A percentile compares a stretch with the other conserved stretches of the same genome.
Evolutionary conservation across 2,113 vertebrate genomes (phyloP).

Genomic region (Plectropomus leopardus): DNA sequence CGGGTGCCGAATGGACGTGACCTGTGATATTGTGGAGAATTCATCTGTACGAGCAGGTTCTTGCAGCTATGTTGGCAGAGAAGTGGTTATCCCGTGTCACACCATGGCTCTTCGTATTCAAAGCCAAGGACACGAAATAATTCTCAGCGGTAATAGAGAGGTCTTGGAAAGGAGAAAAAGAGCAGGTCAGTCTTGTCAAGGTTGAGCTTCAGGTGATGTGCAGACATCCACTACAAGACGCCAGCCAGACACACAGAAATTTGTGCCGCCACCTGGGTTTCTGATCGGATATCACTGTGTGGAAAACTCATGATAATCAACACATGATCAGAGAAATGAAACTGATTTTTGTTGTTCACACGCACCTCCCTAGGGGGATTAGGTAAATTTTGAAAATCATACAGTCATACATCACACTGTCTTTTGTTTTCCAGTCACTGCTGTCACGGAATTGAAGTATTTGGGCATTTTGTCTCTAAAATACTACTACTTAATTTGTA

Average conservation of each 20-base stretch:
- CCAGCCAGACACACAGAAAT: not conserved
- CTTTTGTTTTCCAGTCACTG: slow-evolving; percentile 13
- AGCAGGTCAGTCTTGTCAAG: not conserved
- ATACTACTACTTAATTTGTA: not conserved
- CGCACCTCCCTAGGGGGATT: slow-evolving; percentile 16
- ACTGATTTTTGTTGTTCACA: slow-evolving; percentile 15
- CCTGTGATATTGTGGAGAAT: not conserved
- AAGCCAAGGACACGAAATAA: not conserved
- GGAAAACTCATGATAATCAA: slow-evolving; percentile 25
- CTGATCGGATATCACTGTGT: not conserved
- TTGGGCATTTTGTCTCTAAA: not conserved
- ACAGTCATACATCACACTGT: not conserved
- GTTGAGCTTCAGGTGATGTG: not conserved
- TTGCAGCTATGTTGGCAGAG: not conserved
- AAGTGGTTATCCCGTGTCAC: not conserved
- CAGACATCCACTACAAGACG: not conserved
- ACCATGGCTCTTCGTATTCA: not conserved
- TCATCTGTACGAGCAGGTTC: not conserved
- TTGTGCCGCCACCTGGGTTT: not conserved
- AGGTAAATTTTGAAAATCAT: slow-evolving; percentile 1
- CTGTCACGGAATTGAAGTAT: not conserved
- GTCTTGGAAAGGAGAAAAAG: not conserved
- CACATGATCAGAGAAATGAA: slow-evolving; percentile 15
- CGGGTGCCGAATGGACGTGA: not conserved
- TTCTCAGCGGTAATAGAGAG: not conserved